These are phyloP conservation scores for Heliconius congener DNA, from an alignment of 1,140 invertebrate genomes.

Conservation along the genomic window DNA sequence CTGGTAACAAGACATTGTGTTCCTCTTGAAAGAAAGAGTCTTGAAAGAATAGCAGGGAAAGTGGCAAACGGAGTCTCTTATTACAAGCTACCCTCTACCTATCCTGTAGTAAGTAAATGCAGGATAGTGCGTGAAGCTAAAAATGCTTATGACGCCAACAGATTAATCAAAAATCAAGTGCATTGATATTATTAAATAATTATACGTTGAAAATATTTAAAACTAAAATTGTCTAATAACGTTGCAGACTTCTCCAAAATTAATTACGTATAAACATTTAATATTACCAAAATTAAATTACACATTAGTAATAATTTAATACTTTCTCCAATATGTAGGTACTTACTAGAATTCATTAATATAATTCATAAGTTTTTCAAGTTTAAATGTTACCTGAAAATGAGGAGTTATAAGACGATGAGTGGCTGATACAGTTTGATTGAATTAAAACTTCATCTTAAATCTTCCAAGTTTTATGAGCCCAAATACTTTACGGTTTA, in stretches of 20 bases:
- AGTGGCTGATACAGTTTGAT: conserved; percentile 46
- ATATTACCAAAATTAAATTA: background rate
- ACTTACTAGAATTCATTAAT: background rate
- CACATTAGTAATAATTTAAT: background rate
- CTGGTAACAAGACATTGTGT: too few relatives aligned
- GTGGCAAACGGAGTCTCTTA: too few relatives aligned
- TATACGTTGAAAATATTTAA: background rate
- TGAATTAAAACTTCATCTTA: conserved; percentile 59
- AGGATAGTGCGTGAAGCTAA: too few relatives aligned
- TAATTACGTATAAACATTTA: background rate
- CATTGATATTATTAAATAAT: too few relatives aligned
- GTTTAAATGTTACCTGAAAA: conserved; percentile 33
- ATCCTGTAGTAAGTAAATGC: too few relatives aligned
- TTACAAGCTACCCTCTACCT: too few relatives aligned
- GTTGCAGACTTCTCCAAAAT: background rate
- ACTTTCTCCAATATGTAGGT: background rate
- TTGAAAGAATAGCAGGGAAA: too few relatives aligned
- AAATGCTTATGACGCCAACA: too few relatives aligned
- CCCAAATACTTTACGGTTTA: conserved; percentile 56
- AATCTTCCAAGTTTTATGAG: conserved; percentile 63
- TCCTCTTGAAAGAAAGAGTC: too few relatives aligned
- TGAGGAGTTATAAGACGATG: conserved; percentile 26
- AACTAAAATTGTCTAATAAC: background rate
- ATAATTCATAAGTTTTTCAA: conserved; percentile 21
- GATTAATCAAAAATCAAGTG: too few relatives aligned